These are phyloP conservation scores for Acrobasis suavella DNA, from an alignment of 2,888 invertebrate species.

Conservation along the genomic window DNA sequence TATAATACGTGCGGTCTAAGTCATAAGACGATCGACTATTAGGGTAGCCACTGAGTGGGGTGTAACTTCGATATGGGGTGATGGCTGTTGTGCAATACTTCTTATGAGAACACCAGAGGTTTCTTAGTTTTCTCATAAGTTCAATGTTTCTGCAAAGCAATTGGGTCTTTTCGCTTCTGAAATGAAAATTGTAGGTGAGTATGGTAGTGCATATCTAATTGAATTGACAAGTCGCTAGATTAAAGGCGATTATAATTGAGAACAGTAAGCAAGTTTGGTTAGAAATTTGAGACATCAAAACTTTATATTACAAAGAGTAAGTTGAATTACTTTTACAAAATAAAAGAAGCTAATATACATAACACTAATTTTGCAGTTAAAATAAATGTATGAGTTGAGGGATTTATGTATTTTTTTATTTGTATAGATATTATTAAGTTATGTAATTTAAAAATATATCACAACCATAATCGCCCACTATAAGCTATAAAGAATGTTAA, in stretches of 20 bases:
- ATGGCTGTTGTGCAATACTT: slow-evolving; percentile 77
- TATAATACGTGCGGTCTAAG: slow-evolving; percentile 72
- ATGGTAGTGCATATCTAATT: slow-evolving; percentile 21
- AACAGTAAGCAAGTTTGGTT: too few species aligned
- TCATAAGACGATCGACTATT: slow-evolving; percentile 70
- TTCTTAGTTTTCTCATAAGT: slow-evolving; percentile 83
- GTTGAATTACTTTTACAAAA: too few species aligned
- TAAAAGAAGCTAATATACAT: too few species aligned
- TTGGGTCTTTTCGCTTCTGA: slow-evolving; percentile 83
- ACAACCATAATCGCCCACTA: slow-evolving; percentile 28
- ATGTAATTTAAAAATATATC: too few species aligned
- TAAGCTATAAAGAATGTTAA: not conserved
- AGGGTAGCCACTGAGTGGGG: slow-evolving; percentile 74
- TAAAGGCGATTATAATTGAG: slow-evolving; percentile 24
- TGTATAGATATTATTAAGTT: too few species aligned
- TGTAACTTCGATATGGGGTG: slow-evolving; percentile 63
- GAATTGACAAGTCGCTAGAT: not conserved
- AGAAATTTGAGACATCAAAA: too few species aligned
- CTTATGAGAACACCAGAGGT: slow-evolving; percentile 84
- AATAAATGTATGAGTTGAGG: too few species aligned
- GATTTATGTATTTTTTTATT: too few species aligned
- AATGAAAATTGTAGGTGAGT: slow-evolving; percentile 52
- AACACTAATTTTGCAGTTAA: too few species aligned
- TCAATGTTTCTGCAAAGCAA: slow-evolving; percentile 84
- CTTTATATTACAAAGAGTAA: too few species aligned